phyloP scores from a whole-genome alignment of 2,113 vertebrate genomes.

The Cheilinus undulatus region DNA sequence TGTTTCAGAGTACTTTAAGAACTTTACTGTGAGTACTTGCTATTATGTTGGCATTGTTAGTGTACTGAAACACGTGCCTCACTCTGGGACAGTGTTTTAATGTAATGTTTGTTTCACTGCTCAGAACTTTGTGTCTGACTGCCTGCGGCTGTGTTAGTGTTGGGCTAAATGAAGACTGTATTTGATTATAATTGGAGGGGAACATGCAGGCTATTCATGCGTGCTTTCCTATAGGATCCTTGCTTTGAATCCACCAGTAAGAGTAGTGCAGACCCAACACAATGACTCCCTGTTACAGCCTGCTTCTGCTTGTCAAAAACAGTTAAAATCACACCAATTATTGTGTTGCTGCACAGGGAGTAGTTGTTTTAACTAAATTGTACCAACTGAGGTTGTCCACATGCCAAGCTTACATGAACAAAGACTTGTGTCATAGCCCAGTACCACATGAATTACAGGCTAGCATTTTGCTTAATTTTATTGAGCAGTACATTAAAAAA shows the following conservation, averaged over 20 bases:
- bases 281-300: constrained; percentile 72
- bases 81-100: background rate
- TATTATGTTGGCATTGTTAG: background rate
- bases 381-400: constrained; percentile 26
- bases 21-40: background rate
- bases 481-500: background rate
- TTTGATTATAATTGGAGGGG: constrained; percentile 62
- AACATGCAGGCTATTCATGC: constrained; percentile 58
- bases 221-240: constrained; percentile 17
- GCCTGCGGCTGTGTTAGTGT: constrained; percentile 39
- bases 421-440: constrained; percentile 26
- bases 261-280: constrained; percentile 54
- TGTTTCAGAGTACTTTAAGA: background rate
- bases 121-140: constrained; percentile 7
- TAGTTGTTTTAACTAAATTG: constrained; percentile 35
- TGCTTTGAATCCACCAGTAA: constrained; percentile 52
- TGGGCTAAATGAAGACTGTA: constrained; percentile 45
- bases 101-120: background rate
- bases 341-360: constrained; percentile 23
- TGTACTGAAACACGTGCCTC: constrained; percentile 18
- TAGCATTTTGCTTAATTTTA: background rate
- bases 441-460: background rate
- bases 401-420: constrained; percentile 32
- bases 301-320: constrained; percentile 69
- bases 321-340: constrained; percentile 58